Conservation (phyloP, 2,888 invertebrate genomes). For the Boloria euphrosyne region DNA sequence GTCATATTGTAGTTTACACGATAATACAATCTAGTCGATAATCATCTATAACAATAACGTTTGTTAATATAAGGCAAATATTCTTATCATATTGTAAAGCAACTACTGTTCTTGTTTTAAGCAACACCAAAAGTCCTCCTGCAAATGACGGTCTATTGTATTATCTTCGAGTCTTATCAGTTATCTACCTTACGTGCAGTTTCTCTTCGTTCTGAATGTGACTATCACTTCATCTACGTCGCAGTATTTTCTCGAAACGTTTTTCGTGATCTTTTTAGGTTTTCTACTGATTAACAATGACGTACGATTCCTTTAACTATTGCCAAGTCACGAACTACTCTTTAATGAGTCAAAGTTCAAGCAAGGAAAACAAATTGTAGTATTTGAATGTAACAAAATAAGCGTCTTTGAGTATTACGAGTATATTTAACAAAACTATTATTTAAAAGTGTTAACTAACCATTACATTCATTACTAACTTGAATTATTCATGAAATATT, state of each 20-base stretch:
- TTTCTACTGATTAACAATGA: slow-evolving; percentile 22
- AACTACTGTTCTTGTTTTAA: background rate
- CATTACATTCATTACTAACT: too few relatives aligned
- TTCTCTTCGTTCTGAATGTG: slow-evolving; percentile 2
- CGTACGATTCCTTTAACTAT: slow-evolving; percentile 1
- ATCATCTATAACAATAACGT: background rate
- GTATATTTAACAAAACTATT: too few relatives aligned
- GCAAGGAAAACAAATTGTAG: background rate
- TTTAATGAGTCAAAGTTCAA: slow-evolving; percentile 15
- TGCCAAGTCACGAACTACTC: slow-evolving; percentile 19
- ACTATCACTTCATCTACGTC: slow-evolving; percentile 13
- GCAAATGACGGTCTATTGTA: background rate
- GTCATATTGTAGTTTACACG: too few relatives aligned
- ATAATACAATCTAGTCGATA: too few relatives aligned
- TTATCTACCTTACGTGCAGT: too few relatives aligned
- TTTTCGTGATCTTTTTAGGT: slow-evolving; percentile 22
- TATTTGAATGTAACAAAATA: background rate
- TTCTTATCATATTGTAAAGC: too few relatives aligned
- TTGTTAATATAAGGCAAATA: background rate
- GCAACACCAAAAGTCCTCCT: background rate
- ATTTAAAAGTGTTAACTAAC: too few relatives aligned
- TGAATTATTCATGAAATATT: too few relatives aligned
- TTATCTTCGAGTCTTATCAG: slow-evolving; percentile 9
- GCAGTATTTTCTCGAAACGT: slow-evolving; percentile 25
- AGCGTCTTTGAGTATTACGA: too few relatives aligned